Conservation (phyloP, 2,888 invertebrate genomes). For the Oligia latruncula region DNA sequence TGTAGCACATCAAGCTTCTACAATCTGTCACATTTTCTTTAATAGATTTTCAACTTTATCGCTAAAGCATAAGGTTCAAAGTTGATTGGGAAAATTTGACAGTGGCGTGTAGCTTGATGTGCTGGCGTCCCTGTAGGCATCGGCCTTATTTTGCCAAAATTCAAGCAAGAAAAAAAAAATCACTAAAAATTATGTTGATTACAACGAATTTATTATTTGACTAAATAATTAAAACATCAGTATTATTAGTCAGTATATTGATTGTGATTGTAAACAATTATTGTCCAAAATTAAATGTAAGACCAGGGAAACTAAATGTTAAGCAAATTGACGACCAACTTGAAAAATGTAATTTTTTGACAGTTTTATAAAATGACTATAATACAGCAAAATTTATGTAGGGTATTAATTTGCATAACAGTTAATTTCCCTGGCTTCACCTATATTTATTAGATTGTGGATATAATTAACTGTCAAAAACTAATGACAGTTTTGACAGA, state of each 20-base stretch:
- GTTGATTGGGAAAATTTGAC: too few species aligned
- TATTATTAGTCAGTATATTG: conserved; percentile 19
- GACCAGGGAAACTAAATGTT: neutral
- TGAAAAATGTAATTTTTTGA: neutral
- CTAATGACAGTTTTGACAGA: neutral
- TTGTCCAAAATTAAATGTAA: conserved; percentile 8
- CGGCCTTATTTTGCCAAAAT: neutral
- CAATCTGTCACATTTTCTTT: too few species aligned
- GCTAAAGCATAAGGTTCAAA: too few species aligned
- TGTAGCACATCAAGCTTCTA: too few species aligned
- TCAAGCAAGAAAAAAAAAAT: neutral
- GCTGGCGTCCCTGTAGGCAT: too few species aligned
- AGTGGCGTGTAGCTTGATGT: too few species aligned
- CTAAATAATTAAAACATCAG: neutral
- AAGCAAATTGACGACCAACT: neutral
- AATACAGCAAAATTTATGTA: neutral
- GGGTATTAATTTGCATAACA: neutral
- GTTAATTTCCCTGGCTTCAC: too few species aligned
- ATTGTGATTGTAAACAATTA: conserved; percentile 1
- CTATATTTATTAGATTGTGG: neutral
- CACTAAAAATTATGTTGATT: neutral
- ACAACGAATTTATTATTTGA: conserved; percentile 5
- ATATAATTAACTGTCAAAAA: conserved; percentile 1
- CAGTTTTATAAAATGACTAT: too few species aligned
- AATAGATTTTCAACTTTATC: too few species aligned